Percentiles rank a stretch among this genome's conserved stretches.
Conservation (phyloP, 2,113 vertebrate species). For the Ophiodon elongatus region DNA sequence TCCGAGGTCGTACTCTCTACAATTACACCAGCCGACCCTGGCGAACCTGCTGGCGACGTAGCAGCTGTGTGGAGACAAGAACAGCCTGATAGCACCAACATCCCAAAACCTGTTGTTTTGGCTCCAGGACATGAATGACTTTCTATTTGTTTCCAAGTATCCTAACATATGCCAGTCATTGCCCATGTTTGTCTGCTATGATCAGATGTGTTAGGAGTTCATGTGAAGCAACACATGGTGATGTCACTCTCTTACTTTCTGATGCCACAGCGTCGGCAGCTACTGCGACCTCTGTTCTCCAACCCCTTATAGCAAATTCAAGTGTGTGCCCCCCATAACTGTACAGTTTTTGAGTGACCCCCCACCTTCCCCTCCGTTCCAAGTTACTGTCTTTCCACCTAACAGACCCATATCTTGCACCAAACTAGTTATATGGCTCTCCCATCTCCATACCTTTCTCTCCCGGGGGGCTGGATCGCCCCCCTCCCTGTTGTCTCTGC, state of each 20-base stretch:
- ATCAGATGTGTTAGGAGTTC: slow-evolving; percentile 34
- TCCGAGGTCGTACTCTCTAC: slow-evolving; percentile 78
- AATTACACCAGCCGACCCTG: slow-evolving; percentile 76
- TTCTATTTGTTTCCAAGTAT: not conserved
- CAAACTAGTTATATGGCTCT: slow-evolving; percentile 15
- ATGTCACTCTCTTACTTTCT: slow-evolving; percentile 60
- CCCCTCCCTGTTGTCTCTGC: slow-evolving; percentile 91
- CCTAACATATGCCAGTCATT: not conserved
- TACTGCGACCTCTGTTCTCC: slow-evolving; percentile 53
- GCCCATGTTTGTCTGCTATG: not conserved
- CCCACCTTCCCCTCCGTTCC: slow-evolving; percentile 9
- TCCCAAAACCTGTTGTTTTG: slow-evolving; percentile 22
- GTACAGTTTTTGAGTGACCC: slow-evolving; percentile 14
- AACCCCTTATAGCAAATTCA: slow-evolving; percentile 57
- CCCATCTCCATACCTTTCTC: slow-evolving; percentile 83
- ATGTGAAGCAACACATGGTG: slow-evolving; percentile 41
- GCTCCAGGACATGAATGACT: slow-evolving; percentile 1
- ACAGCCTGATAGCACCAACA: slow-evolving; percentile 30
- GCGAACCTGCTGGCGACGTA: slow-evolving; percentile 80
- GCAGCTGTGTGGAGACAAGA: slow-evolving; percentile 68
- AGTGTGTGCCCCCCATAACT: not conserved
- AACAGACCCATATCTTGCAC: slow-evolving; percentile 16
- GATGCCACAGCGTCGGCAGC: slow-evolving; percentile 52
- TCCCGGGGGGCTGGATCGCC: slow-evolving; percentile 88
- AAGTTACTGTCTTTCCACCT: slow-evolving; percentile 58